Percentiles rank a stretch among this genome's conserved stretches.
Conservation (phyloP, 2,797 vertebrate species). For the Podarcis siculus region DNA sequence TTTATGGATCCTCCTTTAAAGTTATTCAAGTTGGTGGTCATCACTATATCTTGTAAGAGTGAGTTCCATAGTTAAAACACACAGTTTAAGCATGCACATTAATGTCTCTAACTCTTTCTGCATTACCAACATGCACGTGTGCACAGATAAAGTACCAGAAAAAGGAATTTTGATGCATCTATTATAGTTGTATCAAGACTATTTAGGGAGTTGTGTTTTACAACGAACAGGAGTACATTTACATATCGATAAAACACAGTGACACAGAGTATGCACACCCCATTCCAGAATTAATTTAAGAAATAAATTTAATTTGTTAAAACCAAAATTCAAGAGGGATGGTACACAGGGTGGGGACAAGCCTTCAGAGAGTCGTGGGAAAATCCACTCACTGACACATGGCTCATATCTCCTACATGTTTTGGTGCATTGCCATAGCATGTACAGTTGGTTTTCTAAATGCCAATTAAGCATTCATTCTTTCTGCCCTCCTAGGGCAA, state of each 20-base stretch:
- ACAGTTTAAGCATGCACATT: no score
- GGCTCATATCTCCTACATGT: background rate
- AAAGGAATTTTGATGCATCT: background rate
- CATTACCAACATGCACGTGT: background rate
- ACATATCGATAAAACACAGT: background rate
- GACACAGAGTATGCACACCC: background rate
- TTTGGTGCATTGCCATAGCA: no score
- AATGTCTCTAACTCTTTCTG: no score
- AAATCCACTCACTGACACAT: background rate
- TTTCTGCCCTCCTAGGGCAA: background rate
- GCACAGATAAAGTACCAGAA: background rate
- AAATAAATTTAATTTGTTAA: background rate
- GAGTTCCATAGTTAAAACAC: no score
- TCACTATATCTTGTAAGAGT: background rate
- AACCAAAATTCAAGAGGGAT: background rate
- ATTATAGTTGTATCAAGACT: background rate
- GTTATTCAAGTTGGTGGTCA: background rate
- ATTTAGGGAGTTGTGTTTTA: background rate
- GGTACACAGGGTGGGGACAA: background rate
- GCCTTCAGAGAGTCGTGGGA: background rate
- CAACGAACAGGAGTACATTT: background rate
- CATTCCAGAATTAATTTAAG: background rate
- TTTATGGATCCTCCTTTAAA: background rate
- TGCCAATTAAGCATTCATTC: background rate
- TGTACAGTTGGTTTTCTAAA: background rate